Evolutionary conservation across 1,140 invertebrate genomes (phyloP).

Genomic region (Sminthurides bifidus): DNA sequence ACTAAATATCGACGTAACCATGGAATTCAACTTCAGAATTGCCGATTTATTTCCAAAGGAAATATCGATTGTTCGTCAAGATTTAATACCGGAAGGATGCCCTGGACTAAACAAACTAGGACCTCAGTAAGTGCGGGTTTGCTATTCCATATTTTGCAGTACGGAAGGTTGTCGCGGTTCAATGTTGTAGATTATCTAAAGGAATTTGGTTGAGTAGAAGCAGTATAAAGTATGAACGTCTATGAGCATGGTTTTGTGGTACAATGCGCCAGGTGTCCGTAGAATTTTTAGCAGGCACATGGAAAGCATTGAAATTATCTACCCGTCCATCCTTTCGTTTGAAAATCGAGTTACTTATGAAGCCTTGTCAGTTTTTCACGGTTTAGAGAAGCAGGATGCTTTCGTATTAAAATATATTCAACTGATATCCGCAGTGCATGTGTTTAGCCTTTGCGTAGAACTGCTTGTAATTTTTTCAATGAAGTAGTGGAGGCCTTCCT

Average conservation of each 20-base stretch:
- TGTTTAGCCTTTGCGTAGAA: no score
- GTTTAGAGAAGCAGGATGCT: no score
- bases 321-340: no score
- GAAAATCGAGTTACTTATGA: no score
- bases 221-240: neutral
- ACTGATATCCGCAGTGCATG: no score
- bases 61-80: conserved; percentile 22
- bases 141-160: neutral
- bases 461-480: no score
- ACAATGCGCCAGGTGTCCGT: neutral
- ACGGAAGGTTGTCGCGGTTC: neutral
- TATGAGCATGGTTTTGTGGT: neutral
- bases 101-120: conserved; percentile 20
- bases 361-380: no score
- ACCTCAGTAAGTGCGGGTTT: conserved; percentile 20
- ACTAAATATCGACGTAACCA: neutral
- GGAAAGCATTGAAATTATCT: neutral
- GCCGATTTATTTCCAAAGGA: conserved; percentile 23
- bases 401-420: no score
- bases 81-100: conserved; percentile 19
- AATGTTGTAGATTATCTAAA: no score
- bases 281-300: neutral
- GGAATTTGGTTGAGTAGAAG: no score
- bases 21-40: conserved; percentile 24
- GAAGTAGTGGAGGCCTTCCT: no score